Percentiles rank a stretch among this genome's conserved stretches.
Evolutionary conservation across 1,140 invertebrate genomes (phyloP).

Genomic region (Saccostrea cuccullata): DNA sequence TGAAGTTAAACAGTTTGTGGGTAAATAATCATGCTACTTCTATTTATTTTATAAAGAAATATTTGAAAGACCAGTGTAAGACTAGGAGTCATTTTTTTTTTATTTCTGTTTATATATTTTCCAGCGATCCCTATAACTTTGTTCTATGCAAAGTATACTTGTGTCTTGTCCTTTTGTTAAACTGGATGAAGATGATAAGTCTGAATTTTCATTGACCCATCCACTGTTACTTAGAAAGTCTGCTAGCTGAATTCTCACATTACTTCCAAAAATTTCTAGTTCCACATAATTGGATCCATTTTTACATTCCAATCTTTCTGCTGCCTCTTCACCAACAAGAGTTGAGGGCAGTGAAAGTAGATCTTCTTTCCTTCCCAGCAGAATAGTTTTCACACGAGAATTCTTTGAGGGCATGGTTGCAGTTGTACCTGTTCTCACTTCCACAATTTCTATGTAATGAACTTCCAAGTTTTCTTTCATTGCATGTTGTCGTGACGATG

Average conservation of each 20-base stretch:
- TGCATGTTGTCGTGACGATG: slow-evolving; percentile 78
- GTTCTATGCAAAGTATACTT: slow-evolving; percentile 62
- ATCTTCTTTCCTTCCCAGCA: slow-evolving; percentile 70
- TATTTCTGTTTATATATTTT: slow-evolving; percentile 16
- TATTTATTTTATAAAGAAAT: no score
- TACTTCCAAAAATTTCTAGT: slow-evolving; percentile 69
- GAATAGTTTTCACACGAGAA: slow-evolving; percentile 73
- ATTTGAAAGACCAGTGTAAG: not conserved
- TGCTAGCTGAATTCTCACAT: slow-evolving; percentile 66
- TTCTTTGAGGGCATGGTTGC: slow-evolving; percentile 76
- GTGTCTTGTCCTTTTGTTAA: slow-evolving; percentile 54
- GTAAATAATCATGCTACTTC: no score
- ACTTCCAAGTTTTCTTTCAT: slow-evolving; percentile 46
- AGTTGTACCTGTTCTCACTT: slow-evolving; percentile 73
- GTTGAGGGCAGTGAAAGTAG: slow-evolving; percentile 66
- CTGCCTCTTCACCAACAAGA: slow-evolving; percentile 66
- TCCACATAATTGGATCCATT: slow-evolving; percentile 69
- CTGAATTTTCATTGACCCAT: slow-evolving; percentile 85
- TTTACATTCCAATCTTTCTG: slow-evolving; percentile 67
- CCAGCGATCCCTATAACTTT: slow-evolving; percentile 73
- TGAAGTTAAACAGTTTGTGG: no score
- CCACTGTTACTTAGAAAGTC: slow-evolving; percentile 88
- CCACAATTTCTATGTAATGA: slow-evolving; percentile 72
- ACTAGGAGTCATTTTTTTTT: not conserved
- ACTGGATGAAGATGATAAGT: slow-evolving; percentile 73